Evolutionary conservation across 2,797 vertebrate species (phyloP).

Genomic region (Acanthopagrus latus): DNA sequence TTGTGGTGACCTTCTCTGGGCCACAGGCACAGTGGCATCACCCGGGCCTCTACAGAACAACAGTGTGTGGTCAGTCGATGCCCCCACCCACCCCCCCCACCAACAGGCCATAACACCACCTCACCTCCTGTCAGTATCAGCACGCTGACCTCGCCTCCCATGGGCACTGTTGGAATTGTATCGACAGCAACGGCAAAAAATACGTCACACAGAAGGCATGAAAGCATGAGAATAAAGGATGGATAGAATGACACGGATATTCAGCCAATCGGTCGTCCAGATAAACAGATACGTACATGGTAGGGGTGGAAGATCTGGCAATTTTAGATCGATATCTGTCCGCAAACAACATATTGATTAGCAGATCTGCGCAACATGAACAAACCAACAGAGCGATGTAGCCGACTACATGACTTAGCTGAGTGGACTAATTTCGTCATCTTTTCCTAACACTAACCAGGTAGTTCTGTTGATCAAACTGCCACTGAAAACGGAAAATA

Average conservation of each 20-base stretch:
- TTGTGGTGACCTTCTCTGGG: conserved; percentile 51
- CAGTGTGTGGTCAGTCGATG: conserved; percentile 50
- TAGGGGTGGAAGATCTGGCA: too few relatives aligned
- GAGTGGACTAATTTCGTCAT: too few relatives aligned
- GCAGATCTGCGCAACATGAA: too few relatives aligned
- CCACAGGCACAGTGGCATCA: conserved; percentile 54
- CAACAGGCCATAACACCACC: conserved; percentile 50
- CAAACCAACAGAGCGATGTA: too few relatives aligned
- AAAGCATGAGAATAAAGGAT: conserved; percentile 37
- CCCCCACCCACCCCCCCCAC: conserved; percentile 9
- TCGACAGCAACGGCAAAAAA: conserved; percentile 56
- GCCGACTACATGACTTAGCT: too few relatives aligned
- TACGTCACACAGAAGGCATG: conserved; percentile 33
- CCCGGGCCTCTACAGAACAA: conserved; percentile 40
- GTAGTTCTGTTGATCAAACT: too few relatives aligned
- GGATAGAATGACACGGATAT: neutral
- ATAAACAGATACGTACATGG: neutral
- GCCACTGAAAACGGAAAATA: too few relatives aligned
- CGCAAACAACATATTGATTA: too few relatives aligned
- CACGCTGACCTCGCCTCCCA: conserved; percentile 89
- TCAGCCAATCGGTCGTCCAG: neutral
- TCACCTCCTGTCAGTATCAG: conserved; percentile 91
- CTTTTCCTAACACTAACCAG: too few relatives aligned
- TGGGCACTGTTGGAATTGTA: conserved; percentile 74
- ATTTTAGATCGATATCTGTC: too few relatives aligned